Conservation (phyloP, 2,888 invertebrate genomes). For the Lasioglossum lativentre region DNA sequence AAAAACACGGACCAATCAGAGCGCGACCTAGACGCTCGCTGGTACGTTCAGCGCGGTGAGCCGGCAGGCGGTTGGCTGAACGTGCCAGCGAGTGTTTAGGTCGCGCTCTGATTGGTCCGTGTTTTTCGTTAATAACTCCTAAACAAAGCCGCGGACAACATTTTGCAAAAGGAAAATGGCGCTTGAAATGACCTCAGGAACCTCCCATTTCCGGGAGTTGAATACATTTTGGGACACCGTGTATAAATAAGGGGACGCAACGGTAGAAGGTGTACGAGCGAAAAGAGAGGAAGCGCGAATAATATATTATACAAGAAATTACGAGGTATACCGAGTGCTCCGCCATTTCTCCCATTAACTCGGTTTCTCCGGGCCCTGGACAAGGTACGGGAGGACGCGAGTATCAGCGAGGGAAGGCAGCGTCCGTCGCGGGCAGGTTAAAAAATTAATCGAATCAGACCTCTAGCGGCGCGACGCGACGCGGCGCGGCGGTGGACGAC, state of each 20-base stretch:
- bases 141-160: too few relatives aligned
- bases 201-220: too few relatives aligned
- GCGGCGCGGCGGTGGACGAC: neutral
- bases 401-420: neutral
- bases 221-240: too few relatives aligned
- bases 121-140: too few relatives aligned
- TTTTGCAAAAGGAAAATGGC: too few relatives aligned
- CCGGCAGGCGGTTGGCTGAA: too few relatives aligned
- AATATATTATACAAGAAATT: constrained; percentile 5
- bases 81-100: too few relatives aligned
- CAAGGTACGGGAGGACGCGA: neutral
- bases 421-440: neutral
- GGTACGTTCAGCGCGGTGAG: too few relatives aligned
- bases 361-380: neutral
- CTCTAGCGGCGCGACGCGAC: neutral
- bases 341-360: neutral
- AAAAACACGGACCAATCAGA: too few relatives aligned
- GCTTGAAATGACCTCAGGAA: too few relatives aligned
- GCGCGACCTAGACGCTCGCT: too few relatives aligned
- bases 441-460: constrained; percentile 19
- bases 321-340: neutral
- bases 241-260: neutral
- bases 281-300: neutral
- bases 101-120: too few relatives aligned
- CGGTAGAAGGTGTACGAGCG: neutral